phyloP scores from a whole-genome alignment of 2,113 vertebrate genomes.

The Oncorhynchus kisutch region DNA sequence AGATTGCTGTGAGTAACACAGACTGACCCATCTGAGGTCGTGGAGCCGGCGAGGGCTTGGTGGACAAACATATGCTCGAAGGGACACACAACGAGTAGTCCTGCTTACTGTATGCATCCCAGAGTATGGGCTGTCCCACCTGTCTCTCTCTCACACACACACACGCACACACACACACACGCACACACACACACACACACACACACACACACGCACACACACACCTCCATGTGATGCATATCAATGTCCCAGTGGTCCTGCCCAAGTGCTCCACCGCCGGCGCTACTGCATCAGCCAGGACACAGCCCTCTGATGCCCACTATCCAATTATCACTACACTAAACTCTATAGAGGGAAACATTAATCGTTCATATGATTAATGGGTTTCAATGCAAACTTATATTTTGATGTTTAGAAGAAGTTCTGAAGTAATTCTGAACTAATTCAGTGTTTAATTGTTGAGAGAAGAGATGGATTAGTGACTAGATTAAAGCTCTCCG shows the following conservation, averaged over 20 bases:
- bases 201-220: slow-evolving; percentile 14
- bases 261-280: slow-evolving; percentile 18
- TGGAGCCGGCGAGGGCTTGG: not conserved
- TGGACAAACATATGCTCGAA: too few relatives aligned
- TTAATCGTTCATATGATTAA: slow-evolving; percentile 70
- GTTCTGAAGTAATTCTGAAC: slow-evolving; percentile 42
- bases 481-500: slow-evolving; percentile 35
- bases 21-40: slow-evolving; percentile 63
- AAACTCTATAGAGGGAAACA: slow-evolving; percentile 47
- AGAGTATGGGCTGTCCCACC: not conserved
- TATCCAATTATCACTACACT: slow-evolving; percentile 28
- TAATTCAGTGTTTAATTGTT: slow-evolving; percentile 65
- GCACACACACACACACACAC: slow-evolving; percentile 17
- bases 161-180: not conserved
- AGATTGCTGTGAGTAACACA: slow-evolving; percentile 62
- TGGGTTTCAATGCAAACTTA: slow-evolving; percentile 61
- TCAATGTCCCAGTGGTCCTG: slow-evolving; percentile 54
- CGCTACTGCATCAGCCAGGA: slow-evolving; percentile 33
- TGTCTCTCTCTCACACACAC: not conserved
- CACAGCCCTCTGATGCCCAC: slow-evolving; percentile 5
- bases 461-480: slow-evolving; percentile 56
- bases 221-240: slow-evolving; percentile 32
- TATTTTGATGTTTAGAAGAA: slow-evolving; percentile 34
- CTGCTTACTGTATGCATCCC: too few relatives aligned
- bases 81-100: too few relatives aligned